Conservation (phyloP, 2,113 vertebrate genomes). For the Gorilla gorilla region DNA sequence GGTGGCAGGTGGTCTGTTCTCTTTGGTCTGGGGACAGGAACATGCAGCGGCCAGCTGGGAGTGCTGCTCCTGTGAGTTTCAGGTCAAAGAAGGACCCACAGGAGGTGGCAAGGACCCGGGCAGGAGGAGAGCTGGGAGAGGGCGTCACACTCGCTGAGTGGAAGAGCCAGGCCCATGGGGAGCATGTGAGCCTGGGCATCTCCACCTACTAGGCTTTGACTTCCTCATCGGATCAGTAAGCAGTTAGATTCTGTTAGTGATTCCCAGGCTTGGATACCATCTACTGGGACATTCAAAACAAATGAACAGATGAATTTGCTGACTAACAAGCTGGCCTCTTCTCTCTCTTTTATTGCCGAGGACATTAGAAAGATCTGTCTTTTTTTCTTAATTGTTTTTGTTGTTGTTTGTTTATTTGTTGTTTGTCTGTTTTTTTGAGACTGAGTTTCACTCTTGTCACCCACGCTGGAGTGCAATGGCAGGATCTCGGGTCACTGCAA, state of each 20-base stretch:
- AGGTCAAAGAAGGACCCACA: fast-evolving
- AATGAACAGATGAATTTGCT: fast-evolving
- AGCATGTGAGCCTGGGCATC: fast-evolving
- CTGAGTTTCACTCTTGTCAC: too few relatives aligned
- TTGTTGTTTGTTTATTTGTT: too few relatives aligned
- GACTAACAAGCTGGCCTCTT: too few relatives aligned
- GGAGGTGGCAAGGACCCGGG: too few relatives aligned
- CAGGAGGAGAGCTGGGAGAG: background rate
- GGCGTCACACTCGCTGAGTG: fast-evolving
- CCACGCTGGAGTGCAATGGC: too few relatives aligned
- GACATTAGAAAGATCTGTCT: background rate
- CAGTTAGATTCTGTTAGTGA: fast-evolving
- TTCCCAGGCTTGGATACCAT: background rate
- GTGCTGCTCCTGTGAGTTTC: too few relatives aligned
- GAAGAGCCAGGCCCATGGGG: fast-evolving
- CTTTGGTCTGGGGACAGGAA: background rate
- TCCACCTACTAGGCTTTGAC: fast-evolving
- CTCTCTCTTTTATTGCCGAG: background rate
- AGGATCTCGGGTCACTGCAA: too few relatives aligned
- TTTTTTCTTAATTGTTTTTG: too few relatives aligned
- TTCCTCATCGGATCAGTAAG: fast-evolving
- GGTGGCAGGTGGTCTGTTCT: fast-evolving
- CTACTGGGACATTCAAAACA: background rate
- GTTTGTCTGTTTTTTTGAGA: too few relatives aligned
- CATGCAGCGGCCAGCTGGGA: fast-evolving